These are phyloP conservation scores for Drepana falcataria DNA, from an alignment of 2,888 invertebrate genomes.

Conservation along the genomic window DNA sequence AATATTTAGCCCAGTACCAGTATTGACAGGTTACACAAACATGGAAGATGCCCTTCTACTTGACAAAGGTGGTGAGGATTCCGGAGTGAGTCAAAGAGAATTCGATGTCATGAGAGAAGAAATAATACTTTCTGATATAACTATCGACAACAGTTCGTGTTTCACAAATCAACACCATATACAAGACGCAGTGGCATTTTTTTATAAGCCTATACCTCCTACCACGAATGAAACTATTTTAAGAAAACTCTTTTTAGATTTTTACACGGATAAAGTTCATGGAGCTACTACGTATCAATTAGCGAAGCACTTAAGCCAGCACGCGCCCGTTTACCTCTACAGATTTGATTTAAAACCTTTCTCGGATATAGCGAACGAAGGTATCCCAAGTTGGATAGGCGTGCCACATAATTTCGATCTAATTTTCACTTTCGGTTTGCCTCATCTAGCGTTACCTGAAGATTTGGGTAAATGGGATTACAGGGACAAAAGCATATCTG, in stretches of 20 bases:
- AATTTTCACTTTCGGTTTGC: slow-evolving; percentile 89
- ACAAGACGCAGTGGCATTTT: slow-evolving; percentile 86
- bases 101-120: slow-evolving; percentile 82
- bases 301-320: slow-evolving; percentile 81
- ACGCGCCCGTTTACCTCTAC: slow-evolving; percentile 82
- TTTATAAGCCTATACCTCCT: slow-evolving; percentile 84
- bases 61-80: slow-evolving; percentile 77
- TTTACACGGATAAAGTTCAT: slow-evolving; percentile 87
- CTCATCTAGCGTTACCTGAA: slow-evolving; percentile 81
- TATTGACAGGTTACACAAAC: slow-evolving; percentile 87
- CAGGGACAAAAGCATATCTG: slow-evolving; percentile 87
- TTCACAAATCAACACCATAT: slow-evolving; percentile 82
- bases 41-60: slow-evolving; percentile 88
- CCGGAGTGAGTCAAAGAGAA: slow-evolving; percentile 78
- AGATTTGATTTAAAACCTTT: slow-evolving; percentile 87
- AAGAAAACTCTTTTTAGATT: slow-evolving; percentile 82
- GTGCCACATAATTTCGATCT: slow-evolving; percentile 91
- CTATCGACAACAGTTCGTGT: slow-evolving; percentile 75
- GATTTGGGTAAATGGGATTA: slow-evolving; percentile 84
- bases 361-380: slow-evolving; percentile 80
- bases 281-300: slow-evolving; percentile 84
- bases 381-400: slow-evolving; percentile 86
- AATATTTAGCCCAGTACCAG: slow-evolving; percentile 82
- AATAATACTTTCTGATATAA: slow-evolving; percentile 80
- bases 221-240: slow-evolving; percentile 80